Conservation (phyloP, 2,797 vertebrate genomes). For the Neosilurus hyrtlii region DNA sequence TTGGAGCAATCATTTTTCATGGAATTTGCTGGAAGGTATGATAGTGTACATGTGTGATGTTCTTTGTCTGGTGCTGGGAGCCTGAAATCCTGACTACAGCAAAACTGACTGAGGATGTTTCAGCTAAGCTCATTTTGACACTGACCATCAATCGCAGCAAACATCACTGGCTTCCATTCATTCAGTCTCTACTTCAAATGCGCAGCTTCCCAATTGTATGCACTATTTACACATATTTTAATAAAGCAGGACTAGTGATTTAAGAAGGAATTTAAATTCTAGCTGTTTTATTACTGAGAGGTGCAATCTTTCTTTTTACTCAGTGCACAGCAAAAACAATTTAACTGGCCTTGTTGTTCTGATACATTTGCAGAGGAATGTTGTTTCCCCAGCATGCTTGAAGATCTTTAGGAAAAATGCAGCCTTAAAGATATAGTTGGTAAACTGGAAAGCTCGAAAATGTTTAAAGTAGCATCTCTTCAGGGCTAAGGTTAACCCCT, state of each 20-base stretch:
- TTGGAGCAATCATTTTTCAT: slow-evolving; percentile 48
- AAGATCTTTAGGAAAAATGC: no score
- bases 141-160: slow-evolving; percentile 40
- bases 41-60: slow-evolving; percentile 47
- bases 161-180: background rate
- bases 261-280: slow-evolving; percentile 33
- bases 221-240: slow-evolving; percentile 33
- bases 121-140: slow-evolving; percentile 50
- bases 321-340: no score
- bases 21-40: slow-evolving; percentile 47
- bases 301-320: background rate
- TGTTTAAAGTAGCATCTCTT: no score
- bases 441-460: no score
- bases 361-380: no score
- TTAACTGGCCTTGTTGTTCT: no score
- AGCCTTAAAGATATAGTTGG: no score
- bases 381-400: no score
- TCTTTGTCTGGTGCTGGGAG: slow-evolving; percentile 29
- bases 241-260: slow-evolving; percentile 28
- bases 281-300: background rate
- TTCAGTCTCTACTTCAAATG: background rate
- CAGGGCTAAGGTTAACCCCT: no score
- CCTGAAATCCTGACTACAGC: slow-evolving; percentile 39
- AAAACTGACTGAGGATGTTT: slow-evolving; percentile 46
- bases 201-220: slow-evolving; percentile 28